Evolutionary conservation across 2,888 invertebrate genomes (phyloP), one percentile per base, ranked within the genome.

Genomic region (Acanthacorydalis orientalis): DNA sequence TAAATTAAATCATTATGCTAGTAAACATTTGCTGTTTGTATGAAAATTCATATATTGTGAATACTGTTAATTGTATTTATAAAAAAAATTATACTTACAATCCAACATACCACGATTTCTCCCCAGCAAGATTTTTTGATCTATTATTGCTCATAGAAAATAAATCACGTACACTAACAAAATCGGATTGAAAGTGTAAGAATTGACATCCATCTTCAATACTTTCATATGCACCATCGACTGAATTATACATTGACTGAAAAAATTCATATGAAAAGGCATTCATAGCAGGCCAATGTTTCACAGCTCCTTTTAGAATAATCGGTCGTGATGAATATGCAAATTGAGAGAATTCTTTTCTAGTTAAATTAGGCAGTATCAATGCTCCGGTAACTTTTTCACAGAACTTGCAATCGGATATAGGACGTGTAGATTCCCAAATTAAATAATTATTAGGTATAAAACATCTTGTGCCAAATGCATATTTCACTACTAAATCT

Each of bases 101-200:
- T 54, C 91, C 91, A 42, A 91, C 82, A 69, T 91, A 91, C 90
- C 90, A 91, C 1, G 87, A 78, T 47, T 74, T 68, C 56, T 80
- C 70, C 2, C 77, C 76, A 11, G 69, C 69, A 35, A 72, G 67
- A 64, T 80, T 76, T 31, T 62, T 67, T 6, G 79, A 77, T 58
- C 85, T 73, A 46, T 70, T 71, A 42, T 73, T 65, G 7, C 79
- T 73, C 85, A 87, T 86, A 50, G 72, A 68, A 59, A 91, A 83
- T 10, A 88, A 86, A 60, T 90, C 83, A 50, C 73, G 69, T 49
- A 91, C 61, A 31, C 78, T 76, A 55, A 79, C 78, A 56, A 90
- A 77, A 63, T 88, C 79, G 14, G 86, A 85, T 62, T 84, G 82
- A 61, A 90, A 90, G 57, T 85, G 85, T 46, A 90, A 72, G 66